Evolutionary conservation across 2,888 invertebrate species (phyloP).

Genomic region (Phrixothrix hirtus): DNA sequence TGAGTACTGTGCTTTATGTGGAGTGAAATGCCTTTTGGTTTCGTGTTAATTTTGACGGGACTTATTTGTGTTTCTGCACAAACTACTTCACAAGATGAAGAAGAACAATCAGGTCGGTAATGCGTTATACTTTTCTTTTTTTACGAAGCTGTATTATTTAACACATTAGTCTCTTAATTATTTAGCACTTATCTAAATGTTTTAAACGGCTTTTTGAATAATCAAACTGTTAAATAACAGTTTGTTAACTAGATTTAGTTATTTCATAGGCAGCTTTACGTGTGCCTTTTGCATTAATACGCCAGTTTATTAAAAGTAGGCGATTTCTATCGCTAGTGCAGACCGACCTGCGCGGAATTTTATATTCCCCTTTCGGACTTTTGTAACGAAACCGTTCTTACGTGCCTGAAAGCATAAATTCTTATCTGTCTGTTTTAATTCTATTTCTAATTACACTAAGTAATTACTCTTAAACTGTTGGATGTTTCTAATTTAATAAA

Average conservation of each 20-base stretch:
- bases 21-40: conserved; percentile 32
- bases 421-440: neutral
- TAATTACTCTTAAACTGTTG: too few relatives aligned
- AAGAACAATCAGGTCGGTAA: conserved; percentile 35
- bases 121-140: neutral
- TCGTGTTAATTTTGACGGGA: conserved; percentile 33
- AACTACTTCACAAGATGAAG: conserved; percentile 45
- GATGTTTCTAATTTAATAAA: too few relatives aligned
- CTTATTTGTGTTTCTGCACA: conserved; percentile 39
- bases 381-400: neutral
- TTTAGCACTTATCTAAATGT: too few relatives aligned
- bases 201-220: conserved; percentile 5
- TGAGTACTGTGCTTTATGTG: conserved; percentile 25
- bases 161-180: too few relatives aligned
- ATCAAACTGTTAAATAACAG: conserved; percentile 7
- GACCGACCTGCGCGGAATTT: conserved; percentile 15
- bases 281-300: conserved; percentile 12
- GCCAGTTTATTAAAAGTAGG: conserved; percentile 15
- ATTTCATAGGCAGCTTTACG: conserved; percentile 14
- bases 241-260: conserved; percentile 15
- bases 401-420: neutral
- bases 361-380: conserved; percentile 1
- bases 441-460: neutral
- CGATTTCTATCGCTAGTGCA: conserved; percentile 15
- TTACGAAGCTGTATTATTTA: neutral